Base-by-base conservation (phyloP, 2,113 vertebrate species). In the Ophthalmolycus amberensis region DNA sequence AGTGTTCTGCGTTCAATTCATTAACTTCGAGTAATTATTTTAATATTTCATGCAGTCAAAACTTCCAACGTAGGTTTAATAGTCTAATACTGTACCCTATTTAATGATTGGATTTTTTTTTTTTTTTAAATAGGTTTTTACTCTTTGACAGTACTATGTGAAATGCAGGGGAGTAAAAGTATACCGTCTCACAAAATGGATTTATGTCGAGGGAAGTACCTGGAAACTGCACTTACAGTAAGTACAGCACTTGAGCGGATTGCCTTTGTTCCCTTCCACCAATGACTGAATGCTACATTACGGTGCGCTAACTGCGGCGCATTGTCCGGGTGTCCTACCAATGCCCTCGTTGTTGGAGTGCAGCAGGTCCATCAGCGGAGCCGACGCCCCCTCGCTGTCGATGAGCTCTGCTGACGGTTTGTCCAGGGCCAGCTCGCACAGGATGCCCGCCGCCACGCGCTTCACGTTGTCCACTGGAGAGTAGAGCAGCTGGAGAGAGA, bases 381-480 rank as follows among this genome's bases (percentile, higher is more conserved):
- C 94, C 0, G 96, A 96, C 20, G 97, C 98, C 22, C 98, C 98
- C 92, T 99, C 98, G 0, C 91, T 91, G 86, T 99, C 98, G 1
- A 99, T 98, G 12, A 92, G 76, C 69, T 97, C 95, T 0, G 98
- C 98, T 0, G 97, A 97, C 37, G 92, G 95, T 88, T 98, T 99
- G 93, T 99, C 97, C 93, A 98, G 96, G 54, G 98, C 97, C 89
- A 99, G 94, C 89, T 99, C 98, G 82, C 98, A 99, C 18, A 99
- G 96, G 9, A 96, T 96, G 29, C 98, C 98, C 0, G 98, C 97
- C 29, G 97, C 97, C 84, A 99, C 98, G 71, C 98, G 96, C 85
- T 99, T 98, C 90, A 99, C 97, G n/a, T 99, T 99, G 87, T 99
- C 98, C 58, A 98, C 96, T 42, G 97, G 97, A 65, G 97, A 99